A percentile compares a stretch with the other conserved stretches of the same genome.
Conservation (phyloP, 2,888 invertebrate genomes). For the Xanthorhoe spadicearia region DNA sequence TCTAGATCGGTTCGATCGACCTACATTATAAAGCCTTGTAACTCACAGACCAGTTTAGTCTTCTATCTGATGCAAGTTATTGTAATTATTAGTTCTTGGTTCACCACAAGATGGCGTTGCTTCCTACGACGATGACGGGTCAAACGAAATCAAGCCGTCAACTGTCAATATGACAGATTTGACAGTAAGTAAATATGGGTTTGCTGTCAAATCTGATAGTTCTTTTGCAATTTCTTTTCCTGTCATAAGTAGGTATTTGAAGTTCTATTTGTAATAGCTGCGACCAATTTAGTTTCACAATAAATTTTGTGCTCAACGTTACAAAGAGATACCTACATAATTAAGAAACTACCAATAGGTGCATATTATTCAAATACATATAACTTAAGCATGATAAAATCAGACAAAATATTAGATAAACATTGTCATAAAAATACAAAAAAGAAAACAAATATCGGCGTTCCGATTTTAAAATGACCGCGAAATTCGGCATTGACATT, state of each 20-base stretch:
- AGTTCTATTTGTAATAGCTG: too few relatives aligned
- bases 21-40: background rate
- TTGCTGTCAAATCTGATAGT: too few relatives aligned
- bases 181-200: too few relatives aligned
- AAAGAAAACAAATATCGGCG: background rate
- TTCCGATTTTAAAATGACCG: conserved; percentile 11
- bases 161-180: too few relatives aligned
- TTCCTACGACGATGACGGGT: background rate
- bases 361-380: too few relatives aligned
- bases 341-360: too few relatives aligned
- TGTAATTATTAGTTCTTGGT: background rate
- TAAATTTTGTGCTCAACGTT: background rate
- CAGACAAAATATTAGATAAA: background rate
- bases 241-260: too few relatives aligned
- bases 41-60: background rate
- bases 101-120: background rate
- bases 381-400: conserved; percentile 1
- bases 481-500: too few relatives aligned
- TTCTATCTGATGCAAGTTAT: background rate
- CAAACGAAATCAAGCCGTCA: too few relatives aligned
- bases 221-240: too few relatives aligned
- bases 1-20: too few relatives aligned
- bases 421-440: background rate
- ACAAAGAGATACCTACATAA: background rate
- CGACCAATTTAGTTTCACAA: too few relatives aligned